Conservation (phyloP, 2,888 invertebrate genomes). For the Myopa tessellatipennis region DNA sequence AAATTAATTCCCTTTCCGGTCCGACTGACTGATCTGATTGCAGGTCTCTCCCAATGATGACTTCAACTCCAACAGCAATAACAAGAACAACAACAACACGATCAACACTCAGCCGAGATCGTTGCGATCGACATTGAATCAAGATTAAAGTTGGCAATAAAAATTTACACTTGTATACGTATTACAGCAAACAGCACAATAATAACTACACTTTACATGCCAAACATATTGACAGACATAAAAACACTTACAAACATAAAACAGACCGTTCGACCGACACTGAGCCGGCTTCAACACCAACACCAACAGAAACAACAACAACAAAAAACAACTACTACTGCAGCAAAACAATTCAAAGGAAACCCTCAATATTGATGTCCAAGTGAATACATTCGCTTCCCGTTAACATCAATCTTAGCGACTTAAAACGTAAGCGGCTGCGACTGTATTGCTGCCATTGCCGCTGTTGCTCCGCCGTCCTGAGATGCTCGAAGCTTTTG, state of each 20-base stretch:
- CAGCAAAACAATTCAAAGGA: constrained; percentile 45
- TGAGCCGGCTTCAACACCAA: constrained; percentile 43
- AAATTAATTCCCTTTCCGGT: constrained; percentile 54
- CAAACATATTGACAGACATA: constrained; percentile 26
- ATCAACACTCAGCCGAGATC: not conserved
- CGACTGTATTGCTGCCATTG: not conserved
- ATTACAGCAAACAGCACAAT: constrained; percentile 25
- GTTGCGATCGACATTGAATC: constrained; percentile 53
- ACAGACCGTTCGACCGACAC: constrained; percentile 8
- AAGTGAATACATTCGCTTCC: constrained; percentile 60
- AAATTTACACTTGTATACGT: constrained; percentile 58
- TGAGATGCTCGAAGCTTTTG: not conserved
- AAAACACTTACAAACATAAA: not conserved
- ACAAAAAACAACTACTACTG: constrained; percentile 14
- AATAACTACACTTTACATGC: constrained; percentile 28
- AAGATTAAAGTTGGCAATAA: constrained; percentile 57
- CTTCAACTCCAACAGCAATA: not conserved
- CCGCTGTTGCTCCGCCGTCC: not conserved
- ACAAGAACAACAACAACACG: not conserved
- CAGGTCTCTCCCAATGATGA: not conserved
- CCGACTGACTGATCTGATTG: constrained; percentile 45
- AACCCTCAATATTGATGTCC: constrained; percentile 51
- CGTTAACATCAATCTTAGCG: constrained; percentile 67
- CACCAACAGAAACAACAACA: constrained; percentile 36
- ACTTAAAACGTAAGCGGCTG: constrained; percentile 45